Base-by-base conservation (phyloP, 2,797 vertebrate genomes). In the Triplophysa yarkandensis region DNA sequence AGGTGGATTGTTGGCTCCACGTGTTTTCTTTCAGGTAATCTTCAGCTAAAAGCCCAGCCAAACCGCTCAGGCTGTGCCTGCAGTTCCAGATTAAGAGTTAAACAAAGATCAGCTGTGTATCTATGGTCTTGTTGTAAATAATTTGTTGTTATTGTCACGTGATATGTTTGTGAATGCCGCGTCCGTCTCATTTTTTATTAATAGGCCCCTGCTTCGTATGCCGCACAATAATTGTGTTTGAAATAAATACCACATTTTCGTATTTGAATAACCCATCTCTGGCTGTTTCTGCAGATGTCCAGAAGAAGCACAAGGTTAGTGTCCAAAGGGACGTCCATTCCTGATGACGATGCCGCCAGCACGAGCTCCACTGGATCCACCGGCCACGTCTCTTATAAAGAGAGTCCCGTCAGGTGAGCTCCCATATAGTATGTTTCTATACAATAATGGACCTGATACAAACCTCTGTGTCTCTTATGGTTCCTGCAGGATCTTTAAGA, bases 271-370 rank as follows among this genome's bases (percentile, higher is more conserved):
- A 30, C 6, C 6, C 30, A 30, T 6, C 3, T 30, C 6, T 30
- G 30, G 3, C 3, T 30, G 30, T n/a, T 73, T 4, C 23, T 46
- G 11, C 43, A 77, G 79, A 76, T 79, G 68, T 81, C 82, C 4
- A 64, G 82, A 13, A 68, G 82, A 27, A 83, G 82, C 17, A 9
- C 79, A 11, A 77, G 79, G 25, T 66, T 70, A 44, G 64, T 28
- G 32, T 4, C 70, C 7, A 79, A 66, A 66, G 58, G 28, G 48
- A 4, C n/a, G 8, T 54, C 71, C 34, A 19, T 44, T 2, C 78
- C 50, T 4, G 82, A 83, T 27, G 82, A 83, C 21, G 82, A 83
- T 14, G 74, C 77, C 1, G 82, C 73, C 43, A 82, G 82, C 73
- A 81, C 65, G 30, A 80, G 82, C 58, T 83, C 82, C 11, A 80